phyloP scores from a whole-genome alignment of 2,113 vertebrate genomes.

The Etia nguti region DNA sequence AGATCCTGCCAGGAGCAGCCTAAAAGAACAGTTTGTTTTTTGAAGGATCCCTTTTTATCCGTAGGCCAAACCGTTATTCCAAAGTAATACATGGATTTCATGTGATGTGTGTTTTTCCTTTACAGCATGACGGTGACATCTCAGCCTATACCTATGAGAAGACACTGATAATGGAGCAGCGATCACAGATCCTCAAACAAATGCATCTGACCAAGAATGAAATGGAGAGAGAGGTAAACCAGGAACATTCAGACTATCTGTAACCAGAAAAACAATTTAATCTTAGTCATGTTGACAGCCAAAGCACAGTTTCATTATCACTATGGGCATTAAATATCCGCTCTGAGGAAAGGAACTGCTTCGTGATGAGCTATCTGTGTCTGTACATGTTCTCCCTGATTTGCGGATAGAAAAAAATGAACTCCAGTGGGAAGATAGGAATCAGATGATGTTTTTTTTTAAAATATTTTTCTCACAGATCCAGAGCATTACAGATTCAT shows the following conservation, averaged over 20 bases:
- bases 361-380: neutral
- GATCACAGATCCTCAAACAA: conserved; percentile 96
- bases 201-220: conserved; percentile 99
- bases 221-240: conserved; percentile 88
- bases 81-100: neutral
- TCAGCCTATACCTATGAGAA: conserved; percentile 98
- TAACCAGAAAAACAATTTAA: neutral
- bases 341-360: neutral
- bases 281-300: neutral
- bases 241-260: neutral
- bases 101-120: neutral
- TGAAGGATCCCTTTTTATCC: neutral
- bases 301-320: neutral
- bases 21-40: neutral
- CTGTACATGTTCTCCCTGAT: neutral
- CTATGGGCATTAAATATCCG: neutral
- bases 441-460: neutral
- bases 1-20: neutral
- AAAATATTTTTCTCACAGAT: conserved; percentile 78
- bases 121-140: conserved; percentile 89
- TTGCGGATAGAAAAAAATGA: neutral
- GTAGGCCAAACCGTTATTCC: neutral
- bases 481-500: conserved; percentile 95
- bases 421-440: neutral
- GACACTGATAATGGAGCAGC: conserved; percentile 94